Evolutionary conservation across 2,888 invertebrate species (phyloP), one percentile per base, ranked within the genome.

Genomic region (Drosophila barbarae): DNA sequence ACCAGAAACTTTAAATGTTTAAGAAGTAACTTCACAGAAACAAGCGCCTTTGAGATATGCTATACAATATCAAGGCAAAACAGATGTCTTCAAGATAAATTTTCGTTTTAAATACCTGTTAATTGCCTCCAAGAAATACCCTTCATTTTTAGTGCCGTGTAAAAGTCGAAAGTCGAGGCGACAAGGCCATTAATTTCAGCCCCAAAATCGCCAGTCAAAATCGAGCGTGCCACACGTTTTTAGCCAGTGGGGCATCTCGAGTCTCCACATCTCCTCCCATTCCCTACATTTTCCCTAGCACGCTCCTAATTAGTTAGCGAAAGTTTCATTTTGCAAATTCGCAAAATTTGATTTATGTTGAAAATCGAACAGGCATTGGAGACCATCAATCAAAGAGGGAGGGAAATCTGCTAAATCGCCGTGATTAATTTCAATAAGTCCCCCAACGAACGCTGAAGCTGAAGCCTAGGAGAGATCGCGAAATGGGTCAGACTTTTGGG

Each of bases 371-470:
- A 55, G 64, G 57, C 52, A 59, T 68, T 35, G 39, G 64, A 65
- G 77, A 9, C 52, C 84, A 83, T 85, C 83, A 76, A 83, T 83
- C 83, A 85, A 64, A n/a, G 42, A 12, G 26, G 13, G 15, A 18
- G 28, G 59, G 32, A 52, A 58, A 58, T 47, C 52, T 52, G 36
- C 51, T 51, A 76, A 79, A 71, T 46, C 46, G 46, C 46, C 8
- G 84, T 87, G 87, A 87, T 87, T 87, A 87, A 87, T 87, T 79
- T 86, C 77, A 86, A 86, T 86, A 85, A 86, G 84, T 85, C 82
- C 12, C 28, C 28, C 23, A 26, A 28, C 74, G 73, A 76, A 84
- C 7, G 26, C 26, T 26, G 7, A 2, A 82, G 79, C 75, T 78
- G 23, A 23, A 41, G 23, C 23, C 68, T 61, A 60, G 70, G 21